Evolutionary conservation across 2,888 invertebrate species (phyloP).

Genomic region (Eretmocerus hayati): DNA sequence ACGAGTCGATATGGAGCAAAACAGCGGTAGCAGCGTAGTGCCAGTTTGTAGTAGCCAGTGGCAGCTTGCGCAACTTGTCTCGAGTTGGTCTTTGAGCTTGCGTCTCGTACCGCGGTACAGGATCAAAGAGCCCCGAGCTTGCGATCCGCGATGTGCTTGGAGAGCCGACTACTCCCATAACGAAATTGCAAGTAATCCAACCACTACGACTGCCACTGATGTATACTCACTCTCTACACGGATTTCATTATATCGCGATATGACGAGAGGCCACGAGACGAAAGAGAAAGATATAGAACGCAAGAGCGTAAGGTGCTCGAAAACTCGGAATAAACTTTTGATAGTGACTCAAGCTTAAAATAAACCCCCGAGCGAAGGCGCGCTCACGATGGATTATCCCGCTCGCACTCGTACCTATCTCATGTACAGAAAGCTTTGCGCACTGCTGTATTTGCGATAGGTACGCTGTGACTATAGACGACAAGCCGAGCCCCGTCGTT

Average conservation of each 20-base stretch:
- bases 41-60: not conserved
- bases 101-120: slow-evolving; percentile 9
- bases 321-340: slow-evolving; percentile 13
- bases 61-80: too few species aligned
- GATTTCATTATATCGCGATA: too few species aligned
- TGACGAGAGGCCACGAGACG: not conserved
- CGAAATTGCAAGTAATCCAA: slow-evolving; percentile 16
- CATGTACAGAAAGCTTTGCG: too few species aligned
- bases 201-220: too few species aligned
- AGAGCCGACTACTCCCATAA: slow-evolving; percentile 17
- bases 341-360: too few species aligned
- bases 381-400: too few species aligned
- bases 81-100: slow-evolving; percentile 11
- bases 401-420: too few species aligned
- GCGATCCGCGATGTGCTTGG: slow-evolving; percentile 12
- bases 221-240: too few species aligned
- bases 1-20: not conserved
- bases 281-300: slow-evolving; percentile 11
- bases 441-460: too few species aligned
- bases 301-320: slow-evolving; percentile 8
- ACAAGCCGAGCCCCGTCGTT: too few species aligned
- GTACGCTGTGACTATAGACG: too few species aligned
- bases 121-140: slow-evolving; percentile 7
- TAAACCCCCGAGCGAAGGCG: too few species aligned
- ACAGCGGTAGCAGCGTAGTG: not conserved